phyloP scores from a whole-genome alignment of 2,888 invertebrate genomes.

The Ryuthela nishihirai region DNA sequence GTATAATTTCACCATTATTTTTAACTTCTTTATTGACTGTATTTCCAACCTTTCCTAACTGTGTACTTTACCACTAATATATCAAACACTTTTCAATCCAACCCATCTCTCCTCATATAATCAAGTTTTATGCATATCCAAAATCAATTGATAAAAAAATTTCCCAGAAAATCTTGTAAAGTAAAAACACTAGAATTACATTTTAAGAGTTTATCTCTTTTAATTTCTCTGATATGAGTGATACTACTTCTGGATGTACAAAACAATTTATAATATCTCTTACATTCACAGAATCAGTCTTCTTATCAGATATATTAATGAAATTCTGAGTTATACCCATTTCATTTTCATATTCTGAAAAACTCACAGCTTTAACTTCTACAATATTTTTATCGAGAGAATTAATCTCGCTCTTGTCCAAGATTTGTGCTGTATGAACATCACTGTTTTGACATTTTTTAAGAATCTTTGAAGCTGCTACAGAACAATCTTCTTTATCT shows the following conservation, averaged over 20 bases:
- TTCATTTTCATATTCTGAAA: conserved; percentile 12
- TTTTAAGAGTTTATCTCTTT: too few species aligned
- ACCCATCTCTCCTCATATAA: too few species aligned
- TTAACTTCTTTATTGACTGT: too few species aligned
- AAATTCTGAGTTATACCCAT: neutral
- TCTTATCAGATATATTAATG: too few species aligned
- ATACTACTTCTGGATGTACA: conserved; percentile 38
- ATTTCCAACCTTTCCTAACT: too few species aligned
- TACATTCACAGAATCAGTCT: neutral
- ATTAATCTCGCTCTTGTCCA: neutral
- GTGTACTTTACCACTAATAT: too few species aligned
- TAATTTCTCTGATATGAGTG: conserved; percentile 19
- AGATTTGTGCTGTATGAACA: conserved; percentile 1
- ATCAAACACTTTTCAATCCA: too few species aligned
- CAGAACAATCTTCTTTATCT: neutral
- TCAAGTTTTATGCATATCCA: too few species aligned
- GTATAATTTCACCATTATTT: too few species aligned
- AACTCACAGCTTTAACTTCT: neutral
- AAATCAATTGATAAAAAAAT: too few species aligned
- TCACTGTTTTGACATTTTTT: conserved; percentile 6
- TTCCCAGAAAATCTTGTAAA: too few species aligned
- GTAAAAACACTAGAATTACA: too few species aligned
- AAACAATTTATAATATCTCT: conserved; percentile 34
- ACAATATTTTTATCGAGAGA: conserved; percentile 2
- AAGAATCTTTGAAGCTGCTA: neutral